A percentile compares a stretch with the other conserved stretches of the same genome.
Evolutionary conservation across 2,113 vertebrate species (phyloP).

Genomic region (Chloebia gouldiae): DNA sequence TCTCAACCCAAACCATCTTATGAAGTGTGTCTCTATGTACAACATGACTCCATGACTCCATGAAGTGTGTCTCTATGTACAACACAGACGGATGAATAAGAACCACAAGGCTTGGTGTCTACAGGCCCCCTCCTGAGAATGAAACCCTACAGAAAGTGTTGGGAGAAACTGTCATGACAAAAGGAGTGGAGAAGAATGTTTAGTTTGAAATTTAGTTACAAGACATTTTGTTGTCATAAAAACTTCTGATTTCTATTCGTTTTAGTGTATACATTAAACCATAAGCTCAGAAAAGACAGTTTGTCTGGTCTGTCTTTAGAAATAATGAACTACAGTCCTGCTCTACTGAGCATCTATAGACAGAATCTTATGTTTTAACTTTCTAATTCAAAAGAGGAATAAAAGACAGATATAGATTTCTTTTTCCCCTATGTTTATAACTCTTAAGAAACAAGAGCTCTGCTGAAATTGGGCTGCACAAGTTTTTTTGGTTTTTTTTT

Average conservation of each 20-base stretch:
- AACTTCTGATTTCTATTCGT: not conserved
- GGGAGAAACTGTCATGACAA: not conserved
- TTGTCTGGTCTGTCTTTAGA: not conserved
- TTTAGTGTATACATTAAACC: not conserved
- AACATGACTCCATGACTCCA: no score
- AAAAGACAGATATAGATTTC: not conserved
- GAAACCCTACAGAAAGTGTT: not conserved
- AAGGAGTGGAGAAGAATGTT: not conserved
- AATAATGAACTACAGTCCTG: not conserved
- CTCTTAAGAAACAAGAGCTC: not conserved
- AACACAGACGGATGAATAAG: not conserved
- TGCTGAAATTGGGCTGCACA: not conserved
- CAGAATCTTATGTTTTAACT: not conserved
- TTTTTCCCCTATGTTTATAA: not conserved
- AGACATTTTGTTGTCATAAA: not conserved
- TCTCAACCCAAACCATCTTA: not conserved
- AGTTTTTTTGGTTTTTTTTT: not conserved
- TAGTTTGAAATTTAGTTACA: not conserved
- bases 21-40: no score
- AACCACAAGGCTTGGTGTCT: not conserved
- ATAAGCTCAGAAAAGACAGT: not conserved
- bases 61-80: not conserved
- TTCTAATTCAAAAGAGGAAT: not conserved
- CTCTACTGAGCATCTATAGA: not conserved
- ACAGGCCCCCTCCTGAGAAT: not conserved